Percentiles rank a stretch among this genome's conserved stretches.
These are phyloP conservation scores for Andrena bucephala DNA, from an alignment of 2,888 invertebrate genomes.

Conservation along the genomic window DNA sequence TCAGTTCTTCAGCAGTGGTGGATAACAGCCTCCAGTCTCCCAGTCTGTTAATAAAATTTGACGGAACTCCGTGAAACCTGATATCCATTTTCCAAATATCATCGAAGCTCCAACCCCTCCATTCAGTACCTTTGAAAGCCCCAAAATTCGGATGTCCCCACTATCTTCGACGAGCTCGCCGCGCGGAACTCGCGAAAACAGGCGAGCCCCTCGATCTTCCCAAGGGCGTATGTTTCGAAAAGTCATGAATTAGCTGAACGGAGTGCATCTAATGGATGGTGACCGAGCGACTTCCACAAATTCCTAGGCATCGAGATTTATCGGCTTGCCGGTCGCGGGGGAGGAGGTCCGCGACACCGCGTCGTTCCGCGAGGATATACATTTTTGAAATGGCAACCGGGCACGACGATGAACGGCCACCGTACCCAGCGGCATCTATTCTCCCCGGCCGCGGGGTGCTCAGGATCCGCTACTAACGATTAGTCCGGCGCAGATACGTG, in stretches of 20 bases:
- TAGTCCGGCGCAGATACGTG: constrained; percentile 67
- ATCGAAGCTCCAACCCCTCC: not conserved
- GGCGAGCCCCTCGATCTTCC: not conserved
- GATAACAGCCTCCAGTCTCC: too few relatives aligned
- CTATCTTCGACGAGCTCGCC: not conserved
- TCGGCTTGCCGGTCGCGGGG: not conserved
- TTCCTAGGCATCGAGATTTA: constrained; percentile 24
- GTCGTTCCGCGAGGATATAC: constrained; percentile 6
- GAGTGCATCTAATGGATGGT: constrained; percentile 13
- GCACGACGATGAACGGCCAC: constrained; percentile 35
- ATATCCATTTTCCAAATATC: not conserved
- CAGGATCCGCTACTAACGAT: constrained; percentile 67
- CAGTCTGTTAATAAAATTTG: not conserved
- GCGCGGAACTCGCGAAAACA: constrained; percentile 16
- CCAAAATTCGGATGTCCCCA: not conserved
- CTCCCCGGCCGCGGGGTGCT: constrained; percentile 32
- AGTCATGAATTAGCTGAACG: not conserved
- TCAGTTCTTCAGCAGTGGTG: too few relatives aligned
- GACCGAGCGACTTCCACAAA: constrained; percentile 5
- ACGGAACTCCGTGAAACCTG: not conserved
- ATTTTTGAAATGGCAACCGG: constrained; percentile 27
- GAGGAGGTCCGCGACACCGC: not conserved
- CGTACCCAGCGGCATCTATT: constrained; percentile 39
- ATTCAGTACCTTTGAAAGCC: not conserved
- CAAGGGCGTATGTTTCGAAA: not conserved